These are phyloP conservation scores for Ips nitidus DNA, from an alignment of 1,140 invertebrate species.

Conservation along the genomic window DNA sequence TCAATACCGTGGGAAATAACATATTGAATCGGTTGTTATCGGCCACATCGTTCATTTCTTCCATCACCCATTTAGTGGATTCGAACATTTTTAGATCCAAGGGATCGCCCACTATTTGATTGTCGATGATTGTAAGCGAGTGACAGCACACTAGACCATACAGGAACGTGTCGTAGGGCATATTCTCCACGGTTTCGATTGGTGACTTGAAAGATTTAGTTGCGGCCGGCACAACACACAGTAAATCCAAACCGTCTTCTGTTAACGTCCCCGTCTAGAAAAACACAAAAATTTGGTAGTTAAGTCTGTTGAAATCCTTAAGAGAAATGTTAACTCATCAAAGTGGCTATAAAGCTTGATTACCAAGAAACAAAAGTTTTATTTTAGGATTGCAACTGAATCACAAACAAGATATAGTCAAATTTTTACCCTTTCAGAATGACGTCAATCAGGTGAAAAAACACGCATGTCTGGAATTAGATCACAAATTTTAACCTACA, in stretches of 20 bases:
- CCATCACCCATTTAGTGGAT: conserved; percentile 72
- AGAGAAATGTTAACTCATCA: too few species aligned
- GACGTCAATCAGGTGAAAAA: too few species aligned
- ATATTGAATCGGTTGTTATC: conserved; percentile 76
- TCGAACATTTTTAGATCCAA: conserved; percentile 90
- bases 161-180: conserved; percentile 61
- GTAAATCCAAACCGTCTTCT: conserved; percentile 86
- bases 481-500: too few species aligned
- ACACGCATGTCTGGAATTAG: too few species aligned
- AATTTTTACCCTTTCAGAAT: too few species aligned
- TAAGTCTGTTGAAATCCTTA: conserved; percentile 12
- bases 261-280: conserved; percentile 85
- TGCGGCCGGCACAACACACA: conserved; percentile 71
- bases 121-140: conserved; percentile 83
- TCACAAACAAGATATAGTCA: too few species aligned
- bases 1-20: conserved; percentile 77
- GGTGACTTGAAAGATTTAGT: conserved; percentile 60
- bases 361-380: too few species aligned
- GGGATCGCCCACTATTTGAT: conserved; percentile 84
- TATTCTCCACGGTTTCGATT: conserved; percentile 57
- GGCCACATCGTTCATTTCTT: conserved; percentile 68
- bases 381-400: too few species aligned
- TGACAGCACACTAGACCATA: conserved; percentile 87
- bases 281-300: conserved; percentile 20
- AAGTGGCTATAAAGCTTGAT: too few species aligned